Conservation (phyloP, 2,113 vertebrate species). For the Penelope pileata region DNA sequence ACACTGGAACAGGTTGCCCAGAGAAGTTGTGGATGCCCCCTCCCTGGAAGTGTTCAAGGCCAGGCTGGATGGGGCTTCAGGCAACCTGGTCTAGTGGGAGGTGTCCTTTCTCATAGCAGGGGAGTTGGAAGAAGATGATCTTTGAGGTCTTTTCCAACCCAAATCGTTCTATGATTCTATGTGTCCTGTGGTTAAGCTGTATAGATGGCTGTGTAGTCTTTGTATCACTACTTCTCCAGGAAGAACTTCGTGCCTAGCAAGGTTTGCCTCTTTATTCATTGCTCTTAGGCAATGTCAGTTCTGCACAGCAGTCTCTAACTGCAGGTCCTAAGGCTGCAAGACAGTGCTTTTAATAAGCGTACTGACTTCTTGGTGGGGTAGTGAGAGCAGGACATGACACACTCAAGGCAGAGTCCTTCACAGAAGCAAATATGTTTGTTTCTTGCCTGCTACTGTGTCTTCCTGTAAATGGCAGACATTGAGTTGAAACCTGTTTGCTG, state of each 20-base stretch:
- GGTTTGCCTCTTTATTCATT: neutral
- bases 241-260: neutral
- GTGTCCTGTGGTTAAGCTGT: accelerated
- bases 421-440: neutral
- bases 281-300: neutral
- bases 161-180: too few relatives aligned
- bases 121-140: too few relatives aligned
- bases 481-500: neutral
- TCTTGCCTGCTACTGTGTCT: neutral
- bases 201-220: neutral
- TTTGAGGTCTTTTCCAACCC: too few relatives aligned
- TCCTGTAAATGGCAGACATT: neutral
- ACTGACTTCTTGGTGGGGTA: neutral
- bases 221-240: neutral
- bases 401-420: neutral
- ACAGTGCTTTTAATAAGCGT: neutral
- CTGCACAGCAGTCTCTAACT: neutral
- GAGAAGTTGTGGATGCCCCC: too few relatives aligned
- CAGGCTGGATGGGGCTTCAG: too few relatives aligned
- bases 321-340: neutral
- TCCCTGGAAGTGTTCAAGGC: too few relatives aligned
- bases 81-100: too few relatives aligned
- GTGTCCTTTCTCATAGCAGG: too few relatives aligned
- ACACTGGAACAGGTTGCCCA: too few relatives aligned
- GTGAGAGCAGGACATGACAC: neutral